These are phyloP conservation scores for Cyclophora punctaria DNA, from an alignment of 2,888 invertebrate genomes.

Conservation along the genomic window DNA sequence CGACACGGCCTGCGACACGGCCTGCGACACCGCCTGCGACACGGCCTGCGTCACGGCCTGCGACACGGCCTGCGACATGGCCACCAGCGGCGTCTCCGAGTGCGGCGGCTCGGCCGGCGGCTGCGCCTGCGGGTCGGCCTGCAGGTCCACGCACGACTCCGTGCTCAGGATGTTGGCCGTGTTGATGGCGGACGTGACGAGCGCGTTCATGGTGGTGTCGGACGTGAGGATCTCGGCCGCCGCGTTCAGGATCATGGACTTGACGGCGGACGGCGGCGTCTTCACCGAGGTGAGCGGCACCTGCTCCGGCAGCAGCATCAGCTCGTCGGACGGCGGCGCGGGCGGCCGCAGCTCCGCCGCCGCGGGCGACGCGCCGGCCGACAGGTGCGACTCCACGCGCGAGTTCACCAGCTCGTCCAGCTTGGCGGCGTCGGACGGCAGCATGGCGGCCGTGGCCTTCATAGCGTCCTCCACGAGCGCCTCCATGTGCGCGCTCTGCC, in stretches of 20 bases:
- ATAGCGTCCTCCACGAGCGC: slow-evolving; percentile 66
- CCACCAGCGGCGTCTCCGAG: slow-evolving; percentile 52
- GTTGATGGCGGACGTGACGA: slow-evolving; percentile 72
- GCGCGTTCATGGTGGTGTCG: slow-evolving; percentile 73
- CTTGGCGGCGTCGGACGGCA: slow-evolving; percentile 62
- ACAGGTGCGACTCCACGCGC: slow-evolving; percentile 52
- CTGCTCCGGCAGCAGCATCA: slow-evolving; percentile 56
- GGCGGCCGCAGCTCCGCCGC: neutral
- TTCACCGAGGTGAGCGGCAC: slow-evolving; percentile 59
- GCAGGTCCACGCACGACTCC: slow-evolving; percentile 35
- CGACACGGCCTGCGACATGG: slow-evolving; percentile 70
- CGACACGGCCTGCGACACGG: slow-evolving; percentile 64
- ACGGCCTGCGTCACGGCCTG: slow-evolving; percentile 68
- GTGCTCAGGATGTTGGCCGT: slow-evolving; percentile 63
- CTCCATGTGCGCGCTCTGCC: slow-evolving; percentile 64
- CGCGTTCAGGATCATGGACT: slow-evolving; percentile 84
- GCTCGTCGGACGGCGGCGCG: slow-evolving; percentile 35
- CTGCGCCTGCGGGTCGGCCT: slow-evolving; percentile 29
- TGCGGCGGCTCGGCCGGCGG: slow-evolving; percentile 46
- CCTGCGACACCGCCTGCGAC: slow-evolving; percentile 65
- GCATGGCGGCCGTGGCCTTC: slow-evolving; percentile 60
- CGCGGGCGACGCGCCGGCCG: neutral
- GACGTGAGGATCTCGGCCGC: slow-evolving; percentile 82
- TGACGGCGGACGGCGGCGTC: slow-evolving; percentile 78
- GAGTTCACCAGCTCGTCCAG: slow-evolving; percentile 76